phyloP scores from a whole-genome alignment of 2,113 vertebrate genomes.

The Sylvilagus bachmani region DNA sequence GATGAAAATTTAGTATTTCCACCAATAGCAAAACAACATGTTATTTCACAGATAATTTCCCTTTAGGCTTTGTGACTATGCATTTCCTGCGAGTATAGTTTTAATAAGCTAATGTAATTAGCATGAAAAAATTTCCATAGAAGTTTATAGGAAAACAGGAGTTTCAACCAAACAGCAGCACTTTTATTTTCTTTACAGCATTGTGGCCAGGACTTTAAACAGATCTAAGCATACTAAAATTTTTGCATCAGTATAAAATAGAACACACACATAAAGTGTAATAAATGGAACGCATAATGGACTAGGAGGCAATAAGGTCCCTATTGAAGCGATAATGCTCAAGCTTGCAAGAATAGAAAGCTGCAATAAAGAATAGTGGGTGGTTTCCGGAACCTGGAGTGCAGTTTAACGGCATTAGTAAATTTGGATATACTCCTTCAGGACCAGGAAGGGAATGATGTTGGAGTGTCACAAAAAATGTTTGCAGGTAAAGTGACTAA shows the following conservation, averaged over 20 bases:
- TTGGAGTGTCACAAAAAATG: conserved; percentile 18
- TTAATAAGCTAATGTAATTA: conserved; percentile 32
- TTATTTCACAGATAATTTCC: neutral
- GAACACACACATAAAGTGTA: neutral
- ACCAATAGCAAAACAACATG: neutral
- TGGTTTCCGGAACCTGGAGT: neutral
- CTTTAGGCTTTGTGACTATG: neutral
- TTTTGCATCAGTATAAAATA: conserved; percentile 46
- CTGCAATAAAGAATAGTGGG: neutral
- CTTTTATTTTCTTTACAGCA: conserved; percentile 46
- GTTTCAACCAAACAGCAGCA: neutral
- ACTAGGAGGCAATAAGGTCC: neutral
- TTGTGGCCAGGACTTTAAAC: neutral
- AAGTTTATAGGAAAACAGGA: neutral
- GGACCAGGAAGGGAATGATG: conserved; percentile 15
- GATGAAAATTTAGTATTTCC: neutral
- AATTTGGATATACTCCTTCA: conserved; percentile 52
- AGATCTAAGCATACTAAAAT: conserved; percentile 28
- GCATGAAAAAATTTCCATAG: neutral
- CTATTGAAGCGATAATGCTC: neutral
- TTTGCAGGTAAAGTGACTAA: conserved; percentile 3
- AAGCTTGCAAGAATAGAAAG: neutral
- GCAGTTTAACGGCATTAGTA: conserved; percentile 51
- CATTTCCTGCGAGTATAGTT: neutral
- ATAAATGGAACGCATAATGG: neutral